Evolutionary conservation across 2,113 vertebrate genomes (phyloP), one percentile per base, ranked within the genome.

Genomic region (Perccottus glenii): DNA sequence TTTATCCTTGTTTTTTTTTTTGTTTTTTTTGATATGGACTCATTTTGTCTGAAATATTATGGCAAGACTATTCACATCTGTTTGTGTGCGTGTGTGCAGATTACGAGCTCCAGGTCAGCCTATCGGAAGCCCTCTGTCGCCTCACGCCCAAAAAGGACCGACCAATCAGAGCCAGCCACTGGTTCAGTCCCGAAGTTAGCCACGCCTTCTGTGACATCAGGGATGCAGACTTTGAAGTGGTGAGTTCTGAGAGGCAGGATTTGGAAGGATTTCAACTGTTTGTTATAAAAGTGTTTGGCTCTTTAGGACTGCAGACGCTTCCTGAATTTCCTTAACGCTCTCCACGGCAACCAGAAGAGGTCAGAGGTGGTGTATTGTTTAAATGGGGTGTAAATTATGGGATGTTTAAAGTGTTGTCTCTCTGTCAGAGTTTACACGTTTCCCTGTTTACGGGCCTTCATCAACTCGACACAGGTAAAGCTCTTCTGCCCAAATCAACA

Each of bases 151-250:
- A 84, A n/a, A n/a, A 91, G 67, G 87, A 85, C 44, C 91, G 96
- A 16, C 71, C 83, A 57, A 89, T 91, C 33, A 82, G 93, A 80
- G 93, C 89, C 76, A 82, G 81, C 73, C 87, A 90, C 55, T 98
- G 96, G 96, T 99, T 97, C 90, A 90, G 92, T 83, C 8, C 36
- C 3, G 75, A 87, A 80, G 84, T 96, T 83, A 94, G 90, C 51
- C 73, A 87, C 16, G 90, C 93, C 64, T 98, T 99, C 90, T 95
- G 90, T 87, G 76, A 88, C 77, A 96, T 98, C 77, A 93, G 84
- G 71, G 93, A 95, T 19, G 70, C 62, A 77, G 92, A 96, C 73
- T 98, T 99, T 93, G 96, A 98, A 91, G 95, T 94, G 75, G 96
- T 98, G 88, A 88, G 92, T 57, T 0, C 7, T 48, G 12, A 4